Evolutionary conservation across 2,888 invertebrate genomes (phyloP).

Genomic region (Taphrorychus bicolor): DNA sequence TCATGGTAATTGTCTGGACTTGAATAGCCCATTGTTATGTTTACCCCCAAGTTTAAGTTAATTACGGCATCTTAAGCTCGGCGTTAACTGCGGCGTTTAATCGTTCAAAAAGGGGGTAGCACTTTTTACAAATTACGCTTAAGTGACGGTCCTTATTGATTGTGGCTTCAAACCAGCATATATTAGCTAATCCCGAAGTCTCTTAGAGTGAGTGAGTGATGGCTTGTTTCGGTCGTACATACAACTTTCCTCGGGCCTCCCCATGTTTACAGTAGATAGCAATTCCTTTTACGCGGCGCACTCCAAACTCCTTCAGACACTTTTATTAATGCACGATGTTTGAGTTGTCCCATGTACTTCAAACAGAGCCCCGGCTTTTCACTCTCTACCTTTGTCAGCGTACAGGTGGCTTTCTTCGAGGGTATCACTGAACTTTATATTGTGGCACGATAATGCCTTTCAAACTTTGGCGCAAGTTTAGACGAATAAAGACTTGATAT

Average conservation of each 20-base stretch:
- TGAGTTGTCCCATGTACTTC: slow-evolving; percentile 8
- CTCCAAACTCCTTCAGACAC: slow-evolving; percentile 6
- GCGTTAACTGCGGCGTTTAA: slow-evolving; percentile 2
- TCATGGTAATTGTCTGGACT: slow-evolving; percentile 43
- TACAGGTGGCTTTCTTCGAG: background rate
- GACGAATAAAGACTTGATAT: too few relatives aligned
- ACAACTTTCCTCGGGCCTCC: background rate
- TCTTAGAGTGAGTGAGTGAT: too few relatives aligned
- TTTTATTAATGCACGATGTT: slow-evolving; percentile 11
- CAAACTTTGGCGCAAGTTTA: too few relatives aligned
- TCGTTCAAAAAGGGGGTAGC: background rate
- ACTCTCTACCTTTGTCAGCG: background rate
- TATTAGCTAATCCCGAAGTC: too few relatives aligned
- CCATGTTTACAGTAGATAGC: slow-evolving; percentile 1
- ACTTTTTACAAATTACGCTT: background rate
- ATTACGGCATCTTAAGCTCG: slow-evolving; percentile 13
- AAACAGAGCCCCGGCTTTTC: background rate
- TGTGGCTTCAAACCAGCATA: too few relatives aligned
- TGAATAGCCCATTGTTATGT: slow-evolving; percentile 41
- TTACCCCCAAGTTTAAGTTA: slow-evolving; percentile 32
- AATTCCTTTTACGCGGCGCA: background rate
- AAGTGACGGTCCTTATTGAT: background rate
- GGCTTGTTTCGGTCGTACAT: too few relatives aligned
- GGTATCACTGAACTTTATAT: background rate
- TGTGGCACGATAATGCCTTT: background rate